phyloP scores from a whole-genome alignment of 2,797 vertebrate genomes.

The Parauchenoglanis ngamensis region DNA sequence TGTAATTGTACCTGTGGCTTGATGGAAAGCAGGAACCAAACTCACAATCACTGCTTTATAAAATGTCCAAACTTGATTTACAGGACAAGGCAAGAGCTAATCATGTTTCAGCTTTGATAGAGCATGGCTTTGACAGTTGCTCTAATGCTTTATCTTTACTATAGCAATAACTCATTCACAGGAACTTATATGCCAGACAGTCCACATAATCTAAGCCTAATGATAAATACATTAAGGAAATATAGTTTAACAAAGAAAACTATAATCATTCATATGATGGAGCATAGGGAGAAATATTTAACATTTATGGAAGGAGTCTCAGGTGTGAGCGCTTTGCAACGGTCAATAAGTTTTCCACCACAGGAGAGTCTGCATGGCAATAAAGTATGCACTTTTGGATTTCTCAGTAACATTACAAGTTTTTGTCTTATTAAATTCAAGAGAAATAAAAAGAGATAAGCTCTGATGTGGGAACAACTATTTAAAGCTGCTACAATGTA shows the following conservation, averaged over 20 bases:
- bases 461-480: too few relatives aligned
- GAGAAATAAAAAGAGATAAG: background rate
- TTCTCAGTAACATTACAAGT: background rate
- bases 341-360: background rate
- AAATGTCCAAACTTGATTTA: background rate
- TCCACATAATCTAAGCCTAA: background rate
- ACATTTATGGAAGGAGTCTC: background rate
- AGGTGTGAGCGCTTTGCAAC: background rate
- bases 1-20: background rate
- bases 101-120: background rate
- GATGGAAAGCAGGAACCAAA: slow-evolving; percentile 34
- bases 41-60: background rate
- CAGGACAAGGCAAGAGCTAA: background rate
- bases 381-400: background rate
- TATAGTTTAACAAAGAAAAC: background rate
- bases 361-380: background rate
- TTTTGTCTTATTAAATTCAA: background rate
- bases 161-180: background rate
- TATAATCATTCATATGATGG: background rate
- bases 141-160: background rate
- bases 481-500: background rate
- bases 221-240: background rate
- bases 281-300: background rate
- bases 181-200: background rate
- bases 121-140: background rate